Base-by-base conservation (phyloP, 2,888 invertebrate genomes). In the Morpho deidamia region DNA sequence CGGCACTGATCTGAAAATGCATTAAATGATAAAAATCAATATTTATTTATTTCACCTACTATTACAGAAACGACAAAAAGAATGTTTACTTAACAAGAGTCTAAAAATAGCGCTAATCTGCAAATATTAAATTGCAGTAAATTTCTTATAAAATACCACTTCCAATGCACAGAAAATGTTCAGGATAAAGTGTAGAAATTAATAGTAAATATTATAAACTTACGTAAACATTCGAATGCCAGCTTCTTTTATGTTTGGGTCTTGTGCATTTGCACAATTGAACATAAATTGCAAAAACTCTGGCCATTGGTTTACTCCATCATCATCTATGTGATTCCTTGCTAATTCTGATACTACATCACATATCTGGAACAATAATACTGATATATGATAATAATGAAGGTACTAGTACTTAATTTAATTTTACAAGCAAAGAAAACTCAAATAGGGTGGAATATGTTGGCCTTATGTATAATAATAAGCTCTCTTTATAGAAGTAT, bases 281-380 rank as follows among this genome's bases (percentile, higher is more conserved):
- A 99, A 99, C 73, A 99, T 91, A 79, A 98, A 99, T 81, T 95
- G 94, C 61, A 99, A 91, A 76, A 99, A 96, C 78, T 99, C 98
- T 8, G 97, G 97, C 99, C 99, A 99, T 65, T 95, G 95, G 86
- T 98, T 98, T 76, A 96, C 96, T 48, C 98, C 97, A 76, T 97
- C 97, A 68, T 98, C 98, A 73, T 98, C 98, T 64, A 99, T 94
- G 61, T 97, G 92, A 88, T 97, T 98, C 70, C 98, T 92, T 7
- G 98, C 98, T 47, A 98, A 92, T 88, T 99, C 99, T n/a, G 99
- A 96, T 38, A 96, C 95, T 50, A 98, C 95, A 81, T 99, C 99
- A 80, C 98, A 98, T 44, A 98, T 84, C 90, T 90, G 69, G 11
- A 64, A 67, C 48, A 55, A 61, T 47, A 34, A 11, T 9, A 38